Conservation (phyloP, 2,113 vertebrate genomes). For the Chitala chitala region DNA sequence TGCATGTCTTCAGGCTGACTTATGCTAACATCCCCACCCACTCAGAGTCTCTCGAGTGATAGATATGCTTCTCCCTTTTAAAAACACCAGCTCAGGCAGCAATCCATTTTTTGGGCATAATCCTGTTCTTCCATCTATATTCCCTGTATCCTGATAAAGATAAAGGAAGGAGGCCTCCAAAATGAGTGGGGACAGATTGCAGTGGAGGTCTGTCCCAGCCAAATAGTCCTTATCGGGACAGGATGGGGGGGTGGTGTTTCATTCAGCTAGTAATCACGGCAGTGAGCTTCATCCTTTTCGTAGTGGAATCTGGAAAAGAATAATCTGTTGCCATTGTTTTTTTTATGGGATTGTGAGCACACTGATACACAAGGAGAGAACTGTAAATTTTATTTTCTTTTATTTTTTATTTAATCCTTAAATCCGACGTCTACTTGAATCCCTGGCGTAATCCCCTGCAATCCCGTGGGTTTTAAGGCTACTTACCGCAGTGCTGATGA, state of each 20-base stretch:
- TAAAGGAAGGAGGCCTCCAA: not conserved
- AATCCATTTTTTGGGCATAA: slow-evolving; percentile 5
- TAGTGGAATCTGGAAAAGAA: not conserved
- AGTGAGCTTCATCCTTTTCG: not conserved
- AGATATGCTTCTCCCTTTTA: not conserved
- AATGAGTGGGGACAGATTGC: slow-evolving; percentile 6
- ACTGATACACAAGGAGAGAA: slow-evolving; percentile 35
- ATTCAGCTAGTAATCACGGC: not conserved
- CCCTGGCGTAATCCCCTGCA: slow-evolving; percentile 54
- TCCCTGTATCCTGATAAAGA: not conserved
- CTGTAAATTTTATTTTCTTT: slow-evolving; percentile 47
- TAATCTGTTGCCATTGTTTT: slow-evolving; percentile 46
- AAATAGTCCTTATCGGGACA: not conserved
- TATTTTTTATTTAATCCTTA: slow-evolving; percentile 31
- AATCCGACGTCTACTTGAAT: slow-evolving; percentile 61
- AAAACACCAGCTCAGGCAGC: not conserved
- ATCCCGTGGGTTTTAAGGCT: slow-evolving; percentile 51
- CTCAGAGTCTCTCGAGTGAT: not conserved
- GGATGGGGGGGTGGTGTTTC: not conserved
- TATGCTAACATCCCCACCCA: slow-evolving; percentile 2
- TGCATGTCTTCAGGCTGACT: not conserved
- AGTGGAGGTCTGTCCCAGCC: not conserved
- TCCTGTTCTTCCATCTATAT: not conserved
- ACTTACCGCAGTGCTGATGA: slow-evolving; percentile 46
- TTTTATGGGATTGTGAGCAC: slow-evolving; percentile 43